These are phyloP conservation scores for Tribolium madens DNA, from an alignment of 1,140 invertebrate species.

Conservation along the genomic window DNA sequence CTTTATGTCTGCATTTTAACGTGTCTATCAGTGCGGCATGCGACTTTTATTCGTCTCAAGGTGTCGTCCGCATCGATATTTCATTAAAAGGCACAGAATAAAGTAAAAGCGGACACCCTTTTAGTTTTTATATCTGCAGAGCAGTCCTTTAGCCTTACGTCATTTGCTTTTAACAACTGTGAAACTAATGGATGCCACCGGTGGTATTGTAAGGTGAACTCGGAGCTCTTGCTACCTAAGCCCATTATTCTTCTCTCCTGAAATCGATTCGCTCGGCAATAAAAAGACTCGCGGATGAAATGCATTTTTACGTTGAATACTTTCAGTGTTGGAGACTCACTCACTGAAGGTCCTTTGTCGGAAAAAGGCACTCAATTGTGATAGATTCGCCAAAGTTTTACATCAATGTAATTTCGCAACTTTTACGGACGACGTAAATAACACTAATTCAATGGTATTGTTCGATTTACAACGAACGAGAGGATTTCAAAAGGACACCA, in stretches of 20 bases:
- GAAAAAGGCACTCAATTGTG: constrained; percentile 17
- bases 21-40: background rate
- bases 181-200: constrained; percentile 62
- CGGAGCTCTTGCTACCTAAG: constrained; percentile 55
- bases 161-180: constrained; percentile 63
- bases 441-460: constrained; percentile 22
- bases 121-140: constrained; percentile 58
- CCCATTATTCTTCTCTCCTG: constrained; percentile 57
- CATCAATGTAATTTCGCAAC: constrained; percentile 28
- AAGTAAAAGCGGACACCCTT: constrained; percentile 59
- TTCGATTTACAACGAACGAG: background rate
- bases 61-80: background rate
- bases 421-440: constrained; percentile 22
- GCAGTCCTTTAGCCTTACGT: constrained; percentile 56
- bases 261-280: constrained; percentile 53
- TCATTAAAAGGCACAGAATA: background rate
- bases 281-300: constrained; percentile 52
- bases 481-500: background rate
- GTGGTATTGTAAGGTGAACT: constrained; percentile 57
- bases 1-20: constrained; percentile 38
- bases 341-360: constrained; percentile 31
- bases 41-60: background rate
- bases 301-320: constrained; percentile 42
- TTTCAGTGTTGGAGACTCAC: constrained; percentile 18
- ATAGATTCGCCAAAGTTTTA: constrained; percentile 31